Base-by-base conservation (phyloP, 1,140 invertebrate species). In the Campoletis sonorensis region DNA sequence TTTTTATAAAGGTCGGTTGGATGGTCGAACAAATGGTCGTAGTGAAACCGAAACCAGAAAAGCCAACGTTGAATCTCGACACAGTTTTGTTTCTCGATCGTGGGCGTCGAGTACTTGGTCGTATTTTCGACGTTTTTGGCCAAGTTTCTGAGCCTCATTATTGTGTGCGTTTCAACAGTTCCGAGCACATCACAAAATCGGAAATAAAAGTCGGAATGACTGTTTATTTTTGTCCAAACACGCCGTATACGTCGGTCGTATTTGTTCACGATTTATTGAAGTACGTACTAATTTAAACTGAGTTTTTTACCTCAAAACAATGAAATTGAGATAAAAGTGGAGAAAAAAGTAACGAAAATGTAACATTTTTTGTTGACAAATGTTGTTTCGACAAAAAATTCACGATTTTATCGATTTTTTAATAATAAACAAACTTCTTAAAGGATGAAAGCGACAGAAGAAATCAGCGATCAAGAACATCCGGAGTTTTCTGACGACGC, bases 401-500 rank as follows among this genome's bases (percentile, higher is more conserved):
- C 18, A 58, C 58, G 1, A 72, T 45, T 45, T 45, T 45, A 10
- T 45, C 40, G 7, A 11, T 45, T 76, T 54, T 54, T 61, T 21
- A 23, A 78, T 61, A 45, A 61, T 33, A 49, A 30, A 81, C 51
- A 79, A 79, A 76, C 68, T 23, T 76, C 37, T 15, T 58, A 27
- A 96, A 45, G 95, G 88, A 89, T 95, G 54, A 96, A 95, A 92
- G 96, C 96, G 5, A 95, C 94, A 16, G 97, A 98, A 93, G 95
- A 97, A 5, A 96, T 96, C 7, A 98, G 97, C 95, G 93, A 96
- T 87, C 93, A 97, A 87, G 97, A 99, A 89, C 94, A 96, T 45
- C 97, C 97, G 3, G 97, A 98, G 40, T 98, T 95, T 93, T 98
- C 97, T 0, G 97, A 98, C 88, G 97, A 98, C 89, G 98, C 98